These are phyloP conservation scores for Aethina tumida DNA, from an alignment of 1,140 invertebrate genomes.

Conservation along the genomic window DNA sequence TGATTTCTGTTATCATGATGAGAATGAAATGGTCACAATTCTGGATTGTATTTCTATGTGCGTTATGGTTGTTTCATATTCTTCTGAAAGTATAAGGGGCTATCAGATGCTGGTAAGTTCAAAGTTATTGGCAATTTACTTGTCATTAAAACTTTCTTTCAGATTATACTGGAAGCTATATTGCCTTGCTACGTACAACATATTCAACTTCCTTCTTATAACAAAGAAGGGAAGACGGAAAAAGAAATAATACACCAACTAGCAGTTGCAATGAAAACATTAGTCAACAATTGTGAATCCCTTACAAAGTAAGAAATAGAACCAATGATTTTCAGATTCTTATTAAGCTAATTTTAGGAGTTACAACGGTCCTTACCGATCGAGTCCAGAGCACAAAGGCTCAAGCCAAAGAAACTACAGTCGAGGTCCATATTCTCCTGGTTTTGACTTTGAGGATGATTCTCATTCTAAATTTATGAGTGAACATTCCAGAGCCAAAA, in stretches of 20 bases:
- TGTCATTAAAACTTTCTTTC: conserved; percentile 22
- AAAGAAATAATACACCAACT: conserved; percentile 92
- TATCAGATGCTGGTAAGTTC: conserved; percentile 93
- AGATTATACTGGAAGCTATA: conserved; percentile 94
- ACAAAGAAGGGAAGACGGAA: conserved; percentile 80
- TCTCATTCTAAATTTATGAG: conserved; percentile 76
- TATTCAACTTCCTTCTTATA: conserved; percentile 80
- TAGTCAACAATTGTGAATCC: conserved; percentile 93
- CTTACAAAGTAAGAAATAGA: conserved; percentile 76
- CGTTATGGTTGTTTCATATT: conserved; percentile 96
- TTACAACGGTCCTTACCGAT: conserved; percentile 83
- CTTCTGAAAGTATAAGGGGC: conserved; percentile 87
- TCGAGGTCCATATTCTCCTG: conserved; percentile 64
- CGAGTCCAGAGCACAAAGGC: conserved; percentile 77
- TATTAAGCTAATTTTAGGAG: conserved; percentile 64
- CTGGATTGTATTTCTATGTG: conserved; percentile 90
- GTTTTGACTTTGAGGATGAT: conserved; percentile 82
- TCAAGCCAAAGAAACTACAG: conserved; percentile 74
- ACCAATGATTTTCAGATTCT: no score
- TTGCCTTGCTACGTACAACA: conserved; percentile 90
- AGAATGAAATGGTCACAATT: conserved; percentile 88
- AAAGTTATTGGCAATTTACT: background rate
- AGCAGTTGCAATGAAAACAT: conserved; percentile 88
- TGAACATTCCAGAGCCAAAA: conserved; percentile 53
- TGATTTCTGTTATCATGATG: conserved; percentile 95